Base-by-base conservation (phyloP, 2,888 invertebrate genomes). In the Mythimna pallens region DNA sequence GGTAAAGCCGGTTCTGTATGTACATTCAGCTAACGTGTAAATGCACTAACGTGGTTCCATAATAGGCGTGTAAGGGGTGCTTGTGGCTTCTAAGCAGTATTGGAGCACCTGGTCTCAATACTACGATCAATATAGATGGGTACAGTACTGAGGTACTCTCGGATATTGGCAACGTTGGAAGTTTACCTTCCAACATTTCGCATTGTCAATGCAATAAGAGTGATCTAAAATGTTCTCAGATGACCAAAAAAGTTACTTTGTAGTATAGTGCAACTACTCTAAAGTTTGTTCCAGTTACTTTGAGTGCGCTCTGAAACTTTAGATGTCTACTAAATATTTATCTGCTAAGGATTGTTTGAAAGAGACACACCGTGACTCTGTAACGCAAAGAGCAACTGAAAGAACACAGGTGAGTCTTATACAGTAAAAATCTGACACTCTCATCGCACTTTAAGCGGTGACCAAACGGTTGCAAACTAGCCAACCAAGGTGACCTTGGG, bases 31-130 rank as follows among this genome's bases (percentile, higher is more conserved):
- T 43, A 71, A 58, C 22, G 36, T 54, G 14, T 72, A 50, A 34
- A 50, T 59, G 30, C 43, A 52, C n/a, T 30, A 52, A 22, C 47
- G 52, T 40, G 43, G 40, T 54, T 30, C 10, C 40, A 47, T 47
- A 59, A 34, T 54, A 63, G 22, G 12, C 17, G 14, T 34, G 36
- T 43, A 9, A 25, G 14, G 30, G 30, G 61, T 76, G 17, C 25
- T 81, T 70, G 47, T 25, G 65, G 81, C 47, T 62, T 54, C 57
- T 65, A 81, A 69, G 25, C 65, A 47, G 70, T 34, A 65, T 70
- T 58, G 54, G 47, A 61, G n/a, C 78, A 81, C 77, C 78, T 78
- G 78, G 30, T 52, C 36, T 50, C 62, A n/a, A 59, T 64, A 43
- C 10, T 0, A n/a, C 54, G 22, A 63, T 58, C 65, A 55, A 70